phyloP scores from a whole-genome alignment of 2,113 vertebrate genomes.

The Rattus rattus region DNA sequence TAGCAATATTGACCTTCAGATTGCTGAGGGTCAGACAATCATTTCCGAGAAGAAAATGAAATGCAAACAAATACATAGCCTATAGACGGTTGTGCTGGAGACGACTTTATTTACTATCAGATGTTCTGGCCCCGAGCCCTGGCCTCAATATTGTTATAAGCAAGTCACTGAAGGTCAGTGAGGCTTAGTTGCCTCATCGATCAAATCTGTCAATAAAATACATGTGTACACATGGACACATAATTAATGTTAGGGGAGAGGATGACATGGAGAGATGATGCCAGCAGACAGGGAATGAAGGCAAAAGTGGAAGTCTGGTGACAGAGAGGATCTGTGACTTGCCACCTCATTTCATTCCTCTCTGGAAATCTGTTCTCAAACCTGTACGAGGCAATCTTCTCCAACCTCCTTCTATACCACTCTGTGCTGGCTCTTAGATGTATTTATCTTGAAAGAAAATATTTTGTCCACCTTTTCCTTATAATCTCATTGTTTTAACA shows the following conservation, averaged over 20 bases:
- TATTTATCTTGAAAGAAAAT: not conserved
- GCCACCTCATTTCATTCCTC: not conserved
- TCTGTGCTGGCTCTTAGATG: not conserved
- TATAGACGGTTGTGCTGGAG: not conserved
- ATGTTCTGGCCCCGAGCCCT: not conserved
- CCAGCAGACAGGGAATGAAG: not conserved
- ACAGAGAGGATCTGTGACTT: not conserved
- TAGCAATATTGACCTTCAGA: slow-evolving; percentile 36
- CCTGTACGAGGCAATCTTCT: not conserved
- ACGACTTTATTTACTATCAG: not conserved
- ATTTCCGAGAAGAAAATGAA: slow-evolving; percentile 37
- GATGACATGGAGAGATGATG: not conserved
- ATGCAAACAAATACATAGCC: not conserved
- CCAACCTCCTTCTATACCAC: not conserved
- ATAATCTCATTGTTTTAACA: not conserved
- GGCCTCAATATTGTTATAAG: not conserved
- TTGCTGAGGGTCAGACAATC: not conserved
- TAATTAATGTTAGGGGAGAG: not conserved
- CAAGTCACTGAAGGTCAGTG: not conserved
- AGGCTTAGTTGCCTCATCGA: slow-evolving; percentile 18
- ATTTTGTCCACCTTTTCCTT: not conserved
- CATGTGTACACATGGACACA: not conserved
- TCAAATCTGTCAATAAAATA: slow-evolving; percentile 46
- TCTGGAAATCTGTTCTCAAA: not conserved
- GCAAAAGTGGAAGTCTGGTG: not conserved